A percentile compares a stretch with the other conserved stretches of the same genome.
Conservation (phyloP, 2,888 invertebrate genomes). For the Phrixothrix hirtus region DNA sequence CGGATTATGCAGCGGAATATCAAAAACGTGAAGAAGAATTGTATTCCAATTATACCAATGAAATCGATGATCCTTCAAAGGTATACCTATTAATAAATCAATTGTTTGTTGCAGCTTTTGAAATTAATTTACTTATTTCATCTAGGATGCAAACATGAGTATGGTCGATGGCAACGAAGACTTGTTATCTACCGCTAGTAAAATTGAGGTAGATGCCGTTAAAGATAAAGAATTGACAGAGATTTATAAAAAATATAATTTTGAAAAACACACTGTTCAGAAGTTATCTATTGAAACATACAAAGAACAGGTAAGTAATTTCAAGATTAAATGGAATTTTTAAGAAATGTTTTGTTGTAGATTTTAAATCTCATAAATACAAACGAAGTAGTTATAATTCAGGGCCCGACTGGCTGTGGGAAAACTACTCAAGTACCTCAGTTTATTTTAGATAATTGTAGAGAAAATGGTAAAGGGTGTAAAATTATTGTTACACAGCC, state of each 20-base stretch:
- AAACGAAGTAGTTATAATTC: conserved; percentile 71
- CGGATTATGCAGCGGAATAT: conserved; percentile 44
- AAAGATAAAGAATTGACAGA: conserved; percentile 6
- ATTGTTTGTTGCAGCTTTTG: background rate
- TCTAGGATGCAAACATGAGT: background rate
- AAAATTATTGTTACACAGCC: conserved; percentile 95
- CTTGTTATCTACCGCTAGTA: conserved; percentile 10
- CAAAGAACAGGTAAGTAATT: conserved; percentile 14
- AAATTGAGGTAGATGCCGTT: conserved; percentile 11
- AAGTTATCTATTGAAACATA: conserved; percentile 15
- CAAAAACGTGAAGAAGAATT: conserved; percentile 43
- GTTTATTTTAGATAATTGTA: conserved; percentile 83
- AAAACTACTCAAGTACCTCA: conserved; percentile 93
- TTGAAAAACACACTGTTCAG: conserved; percentile 7
- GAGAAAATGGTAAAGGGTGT: conserved; percentile 66
- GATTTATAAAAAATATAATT: conserved; percentile 20
- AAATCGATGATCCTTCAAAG: background rate
- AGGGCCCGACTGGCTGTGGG: conserved; percentile 95
- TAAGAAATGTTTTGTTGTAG: conserved; percentile 18
- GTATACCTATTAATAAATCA: background rate
- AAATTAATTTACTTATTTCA: background rate
- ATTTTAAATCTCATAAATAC: conserved; percentile 19
- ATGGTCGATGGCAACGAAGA: conserved; percentile 11
- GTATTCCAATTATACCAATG: conserved; percentile 32
- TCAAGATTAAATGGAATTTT: no score